phyloP scores from a whole-genome alignment of 1,140 invertebrate species.

The Nautilus pompilius region DNA sequence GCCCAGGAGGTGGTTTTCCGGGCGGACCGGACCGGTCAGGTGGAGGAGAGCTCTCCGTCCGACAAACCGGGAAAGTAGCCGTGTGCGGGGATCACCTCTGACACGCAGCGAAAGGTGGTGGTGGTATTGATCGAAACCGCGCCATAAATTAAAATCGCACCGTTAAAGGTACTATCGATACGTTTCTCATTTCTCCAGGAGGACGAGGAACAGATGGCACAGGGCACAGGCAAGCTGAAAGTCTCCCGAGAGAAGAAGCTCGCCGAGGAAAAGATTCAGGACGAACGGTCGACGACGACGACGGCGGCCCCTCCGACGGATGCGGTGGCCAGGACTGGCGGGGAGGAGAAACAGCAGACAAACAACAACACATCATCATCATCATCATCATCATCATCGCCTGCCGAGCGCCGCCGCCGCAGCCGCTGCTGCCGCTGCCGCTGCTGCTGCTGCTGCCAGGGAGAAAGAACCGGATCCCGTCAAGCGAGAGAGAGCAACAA shows the following conservation, averaged over 20 bases:
- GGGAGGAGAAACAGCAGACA: neutral
- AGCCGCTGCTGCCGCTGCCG: neutral
- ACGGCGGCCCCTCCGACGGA: neutral
- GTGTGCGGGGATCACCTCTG: too few relatives aligned
- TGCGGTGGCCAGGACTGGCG: neutral
- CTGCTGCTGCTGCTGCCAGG: neutral
- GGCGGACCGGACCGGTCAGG: too few relatives aligned
- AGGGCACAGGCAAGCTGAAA: neutral
- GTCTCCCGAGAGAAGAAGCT: neutral
- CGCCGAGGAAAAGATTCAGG: neutral
- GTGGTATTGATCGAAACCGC: too few relatives aligned
- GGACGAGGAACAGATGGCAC: neutral
- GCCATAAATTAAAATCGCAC: too few relatives aligned
- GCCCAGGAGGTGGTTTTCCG: too few relatives aligned
- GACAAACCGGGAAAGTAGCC: too few relatives aligned
- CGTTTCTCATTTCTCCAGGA: neutral
- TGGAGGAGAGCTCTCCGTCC: too few relatives aligned
- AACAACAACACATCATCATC: neutral
- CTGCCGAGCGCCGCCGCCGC: neutral
- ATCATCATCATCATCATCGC: slow-evolving; percentile 1
- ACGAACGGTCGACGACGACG: neutral
- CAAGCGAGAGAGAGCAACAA: neutral
- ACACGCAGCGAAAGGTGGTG: too few relatives aligned
- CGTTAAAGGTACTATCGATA: neutral
- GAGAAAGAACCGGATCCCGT: too few relatives aligned